phyloP scores from a whole-genome alignment of 2,797 vertebrate species.

The Lagocephalus sceleratus region DNA sequence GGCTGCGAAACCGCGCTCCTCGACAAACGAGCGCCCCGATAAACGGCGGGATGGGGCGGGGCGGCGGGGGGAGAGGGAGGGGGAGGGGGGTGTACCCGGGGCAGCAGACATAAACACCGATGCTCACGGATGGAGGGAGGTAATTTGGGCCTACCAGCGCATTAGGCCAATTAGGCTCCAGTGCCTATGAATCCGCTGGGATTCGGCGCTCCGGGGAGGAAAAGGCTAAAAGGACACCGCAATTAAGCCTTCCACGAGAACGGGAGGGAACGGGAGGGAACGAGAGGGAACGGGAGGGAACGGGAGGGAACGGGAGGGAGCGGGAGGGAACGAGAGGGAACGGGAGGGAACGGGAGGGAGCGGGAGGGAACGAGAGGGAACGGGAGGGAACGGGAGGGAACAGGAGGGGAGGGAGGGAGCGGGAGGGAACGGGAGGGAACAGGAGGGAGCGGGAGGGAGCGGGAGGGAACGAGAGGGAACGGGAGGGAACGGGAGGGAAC shows the following conservation, averaged over 20 bases:
- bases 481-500: constrained; percentile 64
- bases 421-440: constrained; percentile 64
- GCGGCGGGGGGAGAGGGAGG: no score
- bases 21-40: constrained; percentile 75
- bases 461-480: constrained; percentile 60
- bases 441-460: constrained; percentile 60
- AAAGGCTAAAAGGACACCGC: constrained; percentile 58
- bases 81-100: constrained; percentile 67
- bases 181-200: constrained; percentile 75
- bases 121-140: constrained; percentile 71
- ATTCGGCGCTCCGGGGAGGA: constrained; percentile 57
- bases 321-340: no score
- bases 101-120: constrained; percentile 81
- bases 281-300: constrained; percentile 60
- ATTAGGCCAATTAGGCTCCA: constrained; percentile 79
- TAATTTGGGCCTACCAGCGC: constrained; percentile 75
- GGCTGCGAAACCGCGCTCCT: constrained; percentile 67
- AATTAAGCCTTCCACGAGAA: constrained; percentile 59
- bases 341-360: constrained; percentile 64
- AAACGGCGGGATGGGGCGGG: constrained; percentile 64
- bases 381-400: constrained; percentile 63
- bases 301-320: constrained; percentile 64
- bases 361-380: constrained; percentile 61
- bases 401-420: no score
- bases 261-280: constrained; percentile 61